Evolutionary conservation across 1,140 invertebrate genomes (phyloP), one percentile per base, ranked within the genome.

Genomic region (Panagrolaimus sp.): DNA sequence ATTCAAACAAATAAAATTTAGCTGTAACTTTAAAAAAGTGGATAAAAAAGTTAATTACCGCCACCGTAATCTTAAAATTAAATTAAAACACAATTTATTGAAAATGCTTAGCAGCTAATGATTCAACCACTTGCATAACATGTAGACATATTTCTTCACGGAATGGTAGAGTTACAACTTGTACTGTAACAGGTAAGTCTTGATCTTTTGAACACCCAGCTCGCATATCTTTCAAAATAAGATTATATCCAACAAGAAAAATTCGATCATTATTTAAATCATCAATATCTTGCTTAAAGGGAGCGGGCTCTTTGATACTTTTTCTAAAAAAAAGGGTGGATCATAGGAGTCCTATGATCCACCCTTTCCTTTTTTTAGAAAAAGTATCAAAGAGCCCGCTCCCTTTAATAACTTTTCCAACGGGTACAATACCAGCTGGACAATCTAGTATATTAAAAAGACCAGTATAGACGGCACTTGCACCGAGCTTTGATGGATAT

Each of bases 81-180:
- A n/a, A n/a, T n/a, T n/a, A n/a, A n/a, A n/a, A n/a, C n/a, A n/a
- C n/a, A n/a, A n/a, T n/a, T n/a, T n/a, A n/a, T n/a, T n/a, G n/a
- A n/a, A n/a, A n/a, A n/a, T n/a, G n/a, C n/a, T n/a, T n/a, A n/a
- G n/a, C n/a, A 38, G 31, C 31, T 4, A 48, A 9, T 48, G 20
- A 27, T 57, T 81, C 78, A 38, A 81, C 63, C 5, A 69, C 20
- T 53, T 75, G 78, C 78, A 80, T 80, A 9, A 81, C 62, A 7
- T 45, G 63, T 7, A 80, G 67, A 53, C 81, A 83, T 14, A 72
- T 47, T 48, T 83, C 78, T 63, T 80, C 78, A 48, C 75, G 68
- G 63, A 61, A 83, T 13, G 77, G 78, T n/a, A 66, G 46, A 16
- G 79, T 69, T 20, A 80, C 78, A 13, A 80, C 65, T 69, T 80